phyloP scores from a whole-genome alignment of 2,113 vertebrate genomes.

The Leucoraja erinaceus region DNA sequence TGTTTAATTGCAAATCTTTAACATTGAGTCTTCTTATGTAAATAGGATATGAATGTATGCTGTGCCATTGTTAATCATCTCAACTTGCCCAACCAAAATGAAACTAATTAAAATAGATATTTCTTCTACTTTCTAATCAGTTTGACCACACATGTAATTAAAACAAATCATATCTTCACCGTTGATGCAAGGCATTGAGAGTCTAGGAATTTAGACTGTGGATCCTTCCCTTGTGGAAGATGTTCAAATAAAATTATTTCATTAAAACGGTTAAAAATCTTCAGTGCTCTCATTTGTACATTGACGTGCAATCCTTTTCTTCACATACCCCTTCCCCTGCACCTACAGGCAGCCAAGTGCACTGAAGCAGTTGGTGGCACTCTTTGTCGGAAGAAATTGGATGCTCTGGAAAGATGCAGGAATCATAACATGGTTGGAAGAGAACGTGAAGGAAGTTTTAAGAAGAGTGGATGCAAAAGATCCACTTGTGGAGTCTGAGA shows the following conservation, averaged over 20 bases:
- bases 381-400: slow-evolving; percentile 80
- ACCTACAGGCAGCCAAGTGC: slow-evolving; percentile 71
- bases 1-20: not conserved
- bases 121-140: not conserved
- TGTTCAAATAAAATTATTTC: not conserved
- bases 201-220: not conserved
- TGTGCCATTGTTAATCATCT: not conserved
- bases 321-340: not conserved
- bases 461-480: slow-evolving; percentile 67
- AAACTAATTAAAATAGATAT: not conserved
- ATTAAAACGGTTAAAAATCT: not conserved
- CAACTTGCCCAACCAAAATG: not conserved
- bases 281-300: not conserved
- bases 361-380: slow-evolving; percentile 72
- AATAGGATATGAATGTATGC: not conserved
- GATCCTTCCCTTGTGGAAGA: not conserved
- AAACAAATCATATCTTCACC: not conserved
- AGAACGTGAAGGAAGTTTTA: slow-evolving; percentile 69
- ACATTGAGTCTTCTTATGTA: not conserved
- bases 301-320: not conserved
- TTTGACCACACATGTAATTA: not conserved
- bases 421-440: slow-evolving; percentile 85
- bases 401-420: slow-evolving; percentile 78
- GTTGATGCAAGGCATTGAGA: not conserved
- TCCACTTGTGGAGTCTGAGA: slow-evolving; percentile 66